Evolutionary conservation across 2,888 invertebrate species (phyloP).

Genomic region (Papilio demoleus): DNA sequence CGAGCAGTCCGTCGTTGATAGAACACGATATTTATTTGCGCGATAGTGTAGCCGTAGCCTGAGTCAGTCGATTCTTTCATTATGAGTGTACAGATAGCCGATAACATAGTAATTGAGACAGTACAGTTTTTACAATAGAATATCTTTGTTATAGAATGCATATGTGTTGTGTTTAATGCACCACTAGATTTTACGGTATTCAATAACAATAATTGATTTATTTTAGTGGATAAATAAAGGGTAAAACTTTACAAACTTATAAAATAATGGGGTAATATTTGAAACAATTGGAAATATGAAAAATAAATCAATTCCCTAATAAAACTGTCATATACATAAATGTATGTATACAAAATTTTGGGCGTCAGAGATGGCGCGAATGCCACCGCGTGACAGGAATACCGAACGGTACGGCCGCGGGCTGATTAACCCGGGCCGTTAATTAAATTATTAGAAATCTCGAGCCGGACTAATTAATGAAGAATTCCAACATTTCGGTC

Average conservation of each 20-base stretch:
- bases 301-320: slow-evolving; percentile 8
- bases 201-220: not conserved
- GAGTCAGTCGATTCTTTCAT: slow-evolving; percentile 12
- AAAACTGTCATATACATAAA: slow-evolving; percentile 39
- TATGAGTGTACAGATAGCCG: slow-evolving; percentile 23
- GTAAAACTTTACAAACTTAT: too few species aligned
- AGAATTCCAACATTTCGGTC: slow-evolving; percentile 82
- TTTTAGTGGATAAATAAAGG: not conserved
- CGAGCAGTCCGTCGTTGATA: too few species aligned
- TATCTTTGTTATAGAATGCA: not conserved
- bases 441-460: slow-evolving; percentile 84
- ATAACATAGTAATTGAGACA: slow-evolving; percentile 13
- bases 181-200: not conserved
- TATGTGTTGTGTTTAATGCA: not conserved
- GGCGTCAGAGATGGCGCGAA: slow-evolving; percentile 55
- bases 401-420: slow-evolving; percentile 63
- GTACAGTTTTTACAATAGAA: not conserved
- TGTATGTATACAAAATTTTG: slow-evolving; percentile 30
- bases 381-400: slow-evolving; percentile 70
- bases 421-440: slow-evolving; percentile 78
- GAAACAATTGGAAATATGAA: not conserved
- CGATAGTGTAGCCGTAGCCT: too few species aligned
- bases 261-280: too few species aligned
- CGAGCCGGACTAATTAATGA: slow-evolving; percentile 80
- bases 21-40: too few species aligned